A percentile compares a stretch with the other conserved stretches of the same genome.
These are phyloP conservation scores for Aphidius gifuensis DNA, from an alignment of 1,140 invertebrate genomes.

Conservation along the genomic window DNA sequence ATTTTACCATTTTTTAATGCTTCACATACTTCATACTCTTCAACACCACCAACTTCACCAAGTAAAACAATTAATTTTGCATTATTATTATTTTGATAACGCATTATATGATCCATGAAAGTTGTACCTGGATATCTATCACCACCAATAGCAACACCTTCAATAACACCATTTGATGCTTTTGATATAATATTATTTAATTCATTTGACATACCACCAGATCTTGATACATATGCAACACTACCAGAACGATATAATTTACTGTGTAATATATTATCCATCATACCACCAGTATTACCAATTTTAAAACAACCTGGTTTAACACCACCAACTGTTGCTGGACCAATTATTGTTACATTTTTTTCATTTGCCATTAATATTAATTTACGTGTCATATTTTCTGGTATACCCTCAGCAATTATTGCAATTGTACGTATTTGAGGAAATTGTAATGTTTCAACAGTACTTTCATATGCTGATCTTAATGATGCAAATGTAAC, in stretches of 20 bases:
- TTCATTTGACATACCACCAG: conserved; percentile 99
- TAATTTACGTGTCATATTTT: conserved; percentile 95
- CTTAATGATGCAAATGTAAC: conserved; percentile 98
- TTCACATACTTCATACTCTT: conserved; percentile 95
- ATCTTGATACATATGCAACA: conserved; percentile 96
- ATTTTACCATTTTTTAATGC: conserved; percentile 80
- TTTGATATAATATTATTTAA: conserved; percentile 98
- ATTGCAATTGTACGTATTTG: conserved; percentile 97
- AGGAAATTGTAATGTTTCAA: conserved; percentile 89
- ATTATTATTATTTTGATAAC: conserved; percentile 73
- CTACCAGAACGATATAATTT: conserved; percentile 95
- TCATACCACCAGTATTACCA: conserved; percentile 99
- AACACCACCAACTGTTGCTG: conserved; percentile 96
- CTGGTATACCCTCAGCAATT: conserved; percentile 98
- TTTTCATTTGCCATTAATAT: conserved; percentile 83
- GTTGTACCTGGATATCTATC: conserved; percentile 98
- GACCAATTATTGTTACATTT: conserved; percentile 60
- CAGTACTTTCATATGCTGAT: conserved; percentile 95
- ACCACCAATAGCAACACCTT: conserved; percentile 99
- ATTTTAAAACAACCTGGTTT: conserved; percentile 99
- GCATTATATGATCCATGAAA: conserved; percentile 96
- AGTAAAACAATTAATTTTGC: conserved; percentile 94
- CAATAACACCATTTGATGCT: conserved; percentile 94
- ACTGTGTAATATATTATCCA: conserved; percentile 98
- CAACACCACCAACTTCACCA: conserved; percentile 98